These are phyloP conservation scores for Carposina sasakii DNA, from an alignment of 1,140 invertebrate species.

Conservation along the genomic window DNA sequence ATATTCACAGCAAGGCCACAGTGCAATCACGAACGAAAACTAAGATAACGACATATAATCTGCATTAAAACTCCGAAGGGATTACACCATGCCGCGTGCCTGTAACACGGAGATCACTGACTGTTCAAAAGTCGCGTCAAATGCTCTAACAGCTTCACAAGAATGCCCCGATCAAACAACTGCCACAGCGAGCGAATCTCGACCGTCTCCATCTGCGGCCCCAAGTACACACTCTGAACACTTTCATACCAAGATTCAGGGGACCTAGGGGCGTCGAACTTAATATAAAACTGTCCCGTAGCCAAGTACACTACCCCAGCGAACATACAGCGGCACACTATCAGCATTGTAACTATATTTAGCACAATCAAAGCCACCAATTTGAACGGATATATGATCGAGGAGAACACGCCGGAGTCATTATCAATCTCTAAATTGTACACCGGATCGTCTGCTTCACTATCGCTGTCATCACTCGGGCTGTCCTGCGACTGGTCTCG, in stretches of 20 bases:
- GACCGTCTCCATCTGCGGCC: slow-evolving; percentile 37
- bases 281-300: slow-evolving; percentile 40
- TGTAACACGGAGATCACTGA: too few relatives aligned
- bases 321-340: slow-evolving; percentile 38
- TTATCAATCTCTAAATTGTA: slow-evolving; percentile 9
- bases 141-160: slow-evolving; percentile 41
- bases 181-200: slow-evolving; percentile 39
- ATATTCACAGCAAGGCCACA: too few relatives aligned
- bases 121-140: too few relatives aligned
- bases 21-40: too few relatives aligned
- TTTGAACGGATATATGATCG: slow-evolving; percentile 29
- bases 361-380: slow-evolving; percentile 33
- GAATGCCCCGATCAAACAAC: slow-evolving; percentile 33
- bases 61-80: too few relatives aligned
- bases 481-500: too few relatives aligned
- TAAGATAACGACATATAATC: slow-evolving; percentile 3
- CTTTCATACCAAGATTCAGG: slow-evolving; percentile 36
- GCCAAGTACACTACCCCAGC: slow-evolving; percentile 32
- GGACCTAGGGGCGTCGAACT: slow-evolving; percentile 34
- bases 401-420: slow-evolving; percentile 12
- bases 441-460: background rate
- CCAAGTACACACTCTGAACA: slow-evolving; percentile 33
- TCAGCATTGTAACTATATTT: slow-evolving; percentile 35
- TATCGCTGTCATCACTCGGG: background rate
- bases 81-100: too few relatives aligned